Evolutionary conservation across 2,113 vertebrate species (phyloP), one percentile per base, ranked within the genome.

Genomic region (Pitta sordida): DNA sequence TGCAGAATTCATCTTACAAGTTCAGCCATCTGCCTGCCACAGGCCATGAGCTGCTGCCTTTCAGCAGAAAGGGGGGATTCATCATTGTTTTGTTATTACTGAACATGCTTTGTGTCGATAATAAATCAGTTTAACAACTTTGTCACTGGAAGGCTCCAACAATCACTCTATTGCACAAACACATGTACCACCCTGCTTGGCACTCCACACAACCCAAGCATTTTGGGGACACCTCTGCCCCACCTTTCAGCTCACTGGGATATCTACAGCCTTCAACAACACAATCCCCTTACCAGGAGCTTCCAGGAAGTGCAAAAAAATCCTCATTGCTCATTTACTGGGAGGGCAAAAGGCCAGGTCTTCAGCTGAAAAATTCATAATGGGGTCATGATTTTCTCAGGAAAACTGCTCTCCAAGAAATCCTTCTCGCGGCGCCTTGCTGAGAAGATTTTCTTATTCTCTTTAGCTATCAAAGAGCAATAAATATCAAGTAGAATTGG

Each of bases 341-440:
- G 62, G 27, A 13, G 32, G 63, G 46, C 84, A 70, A 82, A 84
- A 48, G 46, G 70, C 41, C 84, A 81, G 20, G 29, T 46, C 49
- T 59, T 65, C 84, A 70, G 41, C 67, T n/a, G 29, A 89, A 63
- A 69, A 26, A 87, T 75, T 85, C 70, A 15, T 43, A 44, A 59
- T 0, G 1, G 37, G 75, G 8, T 37, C 67, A 44, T 2, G 63
- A 30, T 77, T 64, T 73, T 73, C 70, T 63, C 86, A 80, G 70
- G 44, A n/a, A 70, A 91, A 83, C n/a, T 88, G 70, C 84, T 85
- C 84, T 91, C 78, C 94, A 92, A 90, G 91, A 94, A 92, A 82
- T 74, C 63, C 80, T 83, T 36, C 83, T 91, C 79, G 60, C 60
- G 52, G 56, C 3, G 17, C 71, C 86, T 91, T 63, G 77, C 78